Evolutionary conservation across 1,140 invertebrate species (phyloP).

Genomic region (Caenorhabditis brenneri): DNA sequence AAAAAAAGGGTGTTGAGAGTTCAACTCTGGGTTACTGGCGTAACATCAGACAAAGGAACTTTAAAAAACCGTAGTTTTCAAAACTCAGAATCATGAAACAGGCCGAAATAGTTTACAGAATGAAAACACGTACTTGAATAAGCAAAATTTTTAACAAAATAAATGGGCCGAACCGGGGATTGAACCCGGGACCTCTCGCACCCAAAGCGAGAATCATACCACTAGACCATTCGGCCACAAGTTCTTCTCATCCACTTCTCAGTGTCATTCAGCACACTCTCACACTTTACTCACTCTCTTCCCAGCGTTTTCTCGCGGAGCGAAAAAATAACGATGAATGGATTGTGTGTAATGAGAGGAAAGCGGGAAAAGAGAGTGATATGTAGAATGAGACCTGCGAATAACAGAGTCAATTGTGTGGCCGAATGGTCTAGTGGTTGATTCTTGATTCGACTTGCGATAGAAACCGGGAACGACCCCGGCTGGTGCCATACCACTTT

Average conservation of each 20-base stretch:
- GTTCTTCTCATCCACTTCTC: neutral
- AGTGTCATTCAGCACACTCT: neutral
- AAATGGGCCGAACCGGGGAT: slow-evolving; percentile 57
- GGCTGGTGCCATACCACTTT: slow-evolving; percentile 2
- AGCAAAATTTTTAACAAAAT: neutral
- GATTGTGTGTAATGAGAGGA: neutral
- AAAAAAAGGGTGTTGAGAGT: too few species aligned
- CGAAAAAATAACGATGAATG: neutral
- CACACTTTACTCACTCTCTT: neutral
- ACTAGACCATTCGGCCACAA: slow-evolving; percentile 62
- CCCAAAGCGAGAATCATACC: slow-evolving; percentile 70
- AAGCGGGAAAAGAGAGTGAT: neutral
- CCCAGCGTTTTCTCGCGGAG: neutral
- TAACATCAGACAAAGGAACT: too few species aligned
- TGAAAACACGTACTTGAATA: too few species aligned
- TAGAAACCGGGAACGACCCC: slow-evolving; percentile 62
- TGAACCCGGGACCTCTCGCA: slow-evolving; percentile 69
- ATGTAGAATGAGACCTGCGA: neutral
- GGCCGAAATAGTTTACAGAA: neutral
- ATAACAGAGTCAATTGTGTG: neutral
- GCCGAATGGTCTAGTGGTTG: slow-evolving; percentile 62
- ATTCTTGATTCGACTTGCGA: slow-evolving; percentile 65
- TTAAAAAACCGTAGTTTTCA: too few species aligned
- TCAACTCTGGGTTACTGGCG: too few species aligned
- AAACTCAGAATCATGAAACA: too few species aligned